phyloP scores from a whole-genome alignment of 2,797 vertebrate species.

The Hipposideros larvatus region DNA sequence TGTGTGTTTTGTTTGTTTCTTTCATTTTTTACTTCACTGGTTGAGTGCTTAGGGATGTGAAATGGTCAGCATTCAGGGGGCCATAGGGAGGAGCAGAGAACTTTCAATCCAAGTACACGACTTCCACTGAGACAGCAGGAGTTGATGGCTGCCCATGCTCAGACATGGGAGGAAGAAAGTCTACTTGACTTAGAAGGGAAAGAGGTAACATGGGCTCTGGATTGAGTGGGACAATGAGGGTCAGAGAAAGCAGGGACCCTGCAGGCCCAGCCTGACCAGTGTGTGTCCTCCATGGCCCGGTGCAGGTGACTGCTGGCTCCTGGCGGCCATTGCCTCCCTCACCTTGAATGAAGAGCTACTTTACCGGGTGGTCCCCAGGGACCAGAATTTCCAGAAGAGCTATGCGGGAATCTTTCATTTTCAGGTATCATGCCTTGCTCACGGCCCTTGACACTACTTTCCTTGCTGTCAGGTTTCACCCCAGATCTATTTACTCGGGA shows the following conservation, averaged over 20 bases:
- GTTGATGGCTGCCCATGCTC: background rate
- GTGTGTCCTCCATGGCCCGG: background rate
- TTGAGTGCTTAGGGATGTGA: background rate
- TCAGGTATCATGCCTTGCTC: constrained; percentile 85
- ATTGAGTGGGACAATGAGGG: rapidly evolving
- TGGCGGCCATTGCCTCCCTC: constrained; percentile 92
- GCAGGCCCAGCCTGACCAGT: background rate
- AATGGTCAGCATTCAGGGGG: rapidly evolving
- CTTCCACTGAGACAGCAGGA: background rate
- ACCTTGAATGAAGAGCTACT: constrained; percentile 90
- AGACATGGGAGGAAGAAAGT: background rate
- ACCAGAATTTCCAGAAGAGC: constrained; percentile 88
- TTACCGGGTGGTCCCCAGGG: constrained; percentile 87
- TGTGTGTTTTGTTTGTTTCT: background rate
- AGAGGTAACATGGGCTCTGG: background rate
- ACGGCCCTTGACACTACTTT: rapidly evolving
- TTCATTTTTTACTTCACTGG: no score
- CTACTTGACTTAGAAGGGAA: background rate
- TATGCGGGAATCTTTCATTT: constrained; percentile 93
- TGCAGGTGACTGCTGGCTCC: constrained; percentile 92
- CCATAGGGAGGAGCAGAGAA: background rate
- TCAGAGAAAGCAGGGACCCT: background rate
- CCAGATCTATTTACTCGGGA: background rate
- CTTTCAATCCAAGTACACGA: rapidly evolving
- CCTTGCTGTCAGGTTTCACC: rapidly evolving